Conservation (phyloP, 1,140 invertebrate species). For the Drosophila orosa region DNA sequence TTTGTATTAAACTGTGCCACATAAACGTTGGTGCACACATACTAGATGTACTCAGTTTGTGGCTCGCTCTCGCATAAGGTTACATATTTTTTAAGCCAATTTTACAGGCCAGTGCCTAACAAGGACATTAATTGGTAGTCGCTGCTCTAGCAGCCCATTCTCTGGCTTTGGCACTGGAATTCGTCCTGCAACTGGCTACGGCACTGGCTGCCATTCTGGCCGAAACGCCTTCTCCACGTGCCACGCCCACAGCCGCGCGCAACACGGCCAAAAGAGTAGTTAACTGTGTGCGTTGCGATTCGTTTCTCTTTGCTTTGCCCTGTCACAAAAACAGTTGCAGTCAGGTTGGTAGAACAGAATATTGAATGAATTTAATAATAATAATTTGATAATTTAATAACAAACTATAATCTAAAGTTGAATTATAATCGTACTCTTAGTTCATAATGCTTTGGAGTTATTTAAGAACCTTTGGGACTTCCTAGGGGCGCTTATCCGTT, state of each 20-base stretch:
- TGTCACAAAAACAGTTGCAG: conserved; percentile 12
- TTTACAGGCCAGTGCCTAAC: conserved; percentile 83
- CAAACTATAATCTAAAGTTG: background rate
- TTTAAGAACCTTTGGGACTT: background rate
- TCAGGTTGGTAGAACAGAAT: conserved; percentile 7
- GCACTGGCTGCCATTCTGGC: conserved; percentile 5
- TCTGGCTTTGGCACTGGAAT: conserved; percentile 19
- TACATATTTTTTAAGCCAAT: conserved; percentile 83
- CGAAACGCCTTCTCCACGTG: conserved; percentile 16
- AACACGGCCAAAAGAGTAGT: conserved; percentile 74
- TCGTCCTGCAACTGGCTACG: conserved; percentile 14
- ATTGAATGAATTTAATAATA: background rate
- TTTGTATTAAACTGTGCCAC: background rate
- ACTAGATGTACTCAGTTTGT: conserved; percentile 15
- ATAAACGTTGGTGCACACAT: conserved; percentile 13
- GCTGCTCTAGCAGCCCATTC: conserved; percentile 23
- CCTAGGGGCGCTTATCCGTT: background rate
- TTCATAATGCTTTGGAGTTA: background rate
- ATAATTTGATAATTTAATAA: background rate
- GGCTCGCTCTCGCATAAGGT: conserved; percentile 70
- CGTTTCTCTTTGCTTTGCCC: conserved; percentile 25
- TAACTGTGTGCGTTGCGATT: conserved; percentile 63
- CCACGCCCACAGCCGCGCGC: conserved; percentile 41
- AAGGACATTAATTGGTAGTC: conserved; percentile 83
- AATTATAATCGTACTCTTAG: background rate